Evolutionary conservation across 1,140 invertebrate species (phyloP).

Genomic region (Nixonia krombeini): DNA sequence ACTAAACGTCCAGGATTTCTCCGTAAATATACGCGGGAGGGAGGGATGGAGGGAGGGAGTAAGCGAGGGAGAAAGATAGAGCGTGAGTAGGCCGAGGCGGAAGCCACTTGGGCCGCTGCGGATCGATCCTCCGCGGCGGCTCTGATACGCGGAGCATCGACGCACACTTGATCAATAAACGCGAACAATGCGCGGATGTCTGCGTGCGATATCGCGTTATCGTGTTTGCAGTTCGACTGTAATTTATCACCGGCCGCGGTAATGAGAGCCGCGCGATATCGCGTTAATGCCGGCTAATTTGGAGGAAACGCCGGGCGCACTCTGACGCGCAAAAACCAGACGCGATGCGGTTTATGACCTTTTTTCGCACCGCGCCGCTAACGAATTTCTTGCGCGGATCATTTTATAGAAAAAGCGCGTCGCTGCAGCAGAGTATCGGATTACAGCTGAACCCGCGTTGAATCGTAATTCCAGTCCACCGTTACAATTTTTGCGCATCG

Average conservation of each 20-base stretch:
- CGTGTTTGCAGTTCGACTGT: not conserved
- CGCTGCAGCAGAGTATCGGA: too few relatives aligned
- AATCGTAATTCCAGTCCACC: too few relatives aligned
- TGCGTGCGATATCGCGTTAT: not conserved
- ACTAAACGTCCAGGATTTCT: constrained; percentile 15
- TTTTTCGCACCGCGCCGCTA: too few relatives aligned
- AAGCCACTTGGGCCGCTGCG: not conserved
- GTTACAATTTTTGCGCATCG: too few relatives aligned
- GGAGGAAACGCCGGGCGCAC: not conserved
- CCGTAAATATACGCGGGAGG: constrained; percentile 1
- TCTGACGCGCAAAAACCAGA: not conserved
- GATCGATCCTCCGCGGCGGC: not conserved
- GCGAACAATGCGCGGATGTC: too few relatives aligned
- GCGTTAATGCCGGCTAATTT: not conserved
- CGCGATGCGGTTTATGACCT: too few relatives aligned
- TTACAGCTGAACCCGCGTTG: too few relatives aligned
- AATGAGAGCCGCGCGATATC: not conserved
- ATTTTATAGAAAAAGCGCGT: not conserved
- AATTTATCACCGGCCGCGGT: not conserved
- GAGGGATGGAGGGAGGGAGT: too few relatives aligned
- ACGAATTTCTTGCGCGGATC: not conserved
- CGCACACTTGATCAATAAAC: too few relatives aligned
- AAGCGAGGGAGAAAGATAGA: too few relatives aligned
- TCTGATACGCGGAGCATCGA: too few relatives aligned
- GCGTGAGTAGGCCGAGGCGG: too few relatives aligned